Evolutionary conservation across 2,888 invertebrate genomes (phyloP).

Genomic region (Sinohyriopsis cumingii): DNA sequence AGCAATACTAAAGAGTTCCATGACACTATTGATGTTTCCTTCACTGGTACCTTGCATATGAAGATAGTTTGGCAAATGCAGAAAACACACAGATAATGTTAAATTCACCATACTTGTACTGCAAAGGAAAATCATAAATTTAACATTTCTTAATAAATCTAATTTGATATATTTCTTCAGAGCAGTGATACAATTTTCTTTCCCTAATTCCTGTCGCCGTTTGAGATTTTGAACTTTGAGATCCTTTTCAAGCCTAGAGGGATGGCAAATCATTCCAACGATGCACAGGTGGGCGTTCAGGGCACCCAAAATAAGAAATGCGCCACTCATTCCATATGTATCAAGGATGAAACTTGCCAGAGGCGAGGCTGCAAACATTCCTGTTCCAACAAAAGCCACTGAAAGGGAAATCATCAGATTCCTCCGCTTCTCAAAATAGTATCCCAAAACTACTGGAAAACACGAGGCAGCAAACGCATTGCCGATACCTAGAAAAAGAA

Average conservation of each 20-base stretch:
- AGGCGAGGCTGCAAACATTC: constrained; percentile 36
- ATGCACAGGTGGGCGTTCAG: constrained; percentile 30
- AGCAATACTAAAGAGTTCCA: constrained; percentile 26
- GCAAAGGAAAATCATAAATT: constrained; percentile 23
- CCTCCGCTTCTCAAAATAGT: constrained; percentile 34
- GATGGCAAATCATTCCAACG: constrained; percentile 31
- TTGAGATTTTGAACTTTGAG: neutral
- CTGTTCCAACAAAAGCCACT: constrained; percentile 30
- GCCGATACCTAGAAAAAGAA: constrained; percentile 36
- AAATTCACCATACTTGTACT: constrained; percentile 29
- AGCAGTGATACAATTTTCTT: neutral
- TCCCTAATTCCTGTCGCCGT: neutral
- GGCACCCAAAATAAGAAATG: constrained; percentile 30
- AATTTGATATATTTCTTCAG: constrained; percentile 21
- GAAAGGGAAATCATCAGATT: constrained; percentile 22
- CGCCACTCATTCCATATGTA: constrained; percentile 29
- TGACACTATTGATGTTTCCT: constrained; percentile 22
- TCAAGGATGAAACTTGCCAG: constrained; percentile 23
- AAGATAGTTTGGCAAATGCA: constrained; percentile 35
- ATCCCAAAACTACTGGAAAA: constrained; percentile 29
- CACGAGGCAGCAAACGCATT: constrained; percentile 28
- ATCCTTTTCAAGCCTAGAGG: constrained; percentile 20
- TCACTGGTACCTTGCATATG: constrained; percentile 9
- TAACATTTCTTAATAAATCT: constrained; percentile 12
- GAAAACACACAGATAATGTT: constrained; percentile 21